Evolutionary conservation across 2,888 invertebrate species (phyloP), one percentile per base, ranked within the genome.

Genomic region (Lordiphosa andalusiaca): DNA sequence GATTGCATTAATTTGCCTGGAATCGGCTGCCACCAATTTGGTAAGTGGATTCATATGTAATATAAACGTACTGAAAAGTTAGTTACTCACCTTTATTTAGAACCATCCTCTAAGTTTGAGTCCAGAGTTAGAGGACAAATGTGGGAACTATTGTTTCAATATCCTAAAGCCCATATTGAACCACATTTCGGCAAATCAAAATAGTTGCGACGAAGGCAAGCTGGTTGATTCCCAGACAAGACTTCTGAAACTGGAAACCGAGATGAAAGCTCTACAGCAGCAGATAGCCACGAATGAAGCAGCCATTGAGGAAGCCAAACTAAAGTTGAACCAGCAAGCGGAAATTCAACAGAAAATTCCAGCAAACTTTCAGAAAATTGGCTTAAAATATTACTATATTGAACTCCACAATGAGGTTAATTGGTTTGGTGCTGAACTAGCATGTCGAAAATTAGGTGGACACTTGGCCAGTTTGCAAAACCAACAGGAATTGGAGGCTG

Each of bases 101-200:
- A 10, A 3, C 4, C 30, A 30, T 30, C 10, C 30, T 30, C 30
- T 30, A 4, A 10, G 30, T 30, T 3, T 30, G 30, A 30, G 9
- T 30, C 30, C 10, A 10, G 30, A 30, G 30, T 2, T 3, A 3
- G 30, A 10, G 30, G 30, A 30, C 9, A 40, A 55, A 23, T 55
- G 54, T 6, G 54, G 23, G 12, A 54, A 35, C 33, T 55, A 55
- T 23, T 53, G 54, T 16, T 53, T 53, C 10, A 25, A 13, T 41
- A 25, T 16, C 6, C 7, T 41, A 2, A 52, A 53, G 7, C 54
- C 54, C 0, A 19, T 54, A 6, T 2, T 54, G 35, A 39, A 53
- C 9, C 39, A 40, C 35, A 2, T 54, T 1, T 30, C 33, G n/a
- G 40, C 40, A 12, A 35, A 12, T n/a, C 54, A 54, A 5, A 2